Conservation (phyloP, 1,140 invertebrate genomes). For the Cyphomyrmex costatus region DNA sequence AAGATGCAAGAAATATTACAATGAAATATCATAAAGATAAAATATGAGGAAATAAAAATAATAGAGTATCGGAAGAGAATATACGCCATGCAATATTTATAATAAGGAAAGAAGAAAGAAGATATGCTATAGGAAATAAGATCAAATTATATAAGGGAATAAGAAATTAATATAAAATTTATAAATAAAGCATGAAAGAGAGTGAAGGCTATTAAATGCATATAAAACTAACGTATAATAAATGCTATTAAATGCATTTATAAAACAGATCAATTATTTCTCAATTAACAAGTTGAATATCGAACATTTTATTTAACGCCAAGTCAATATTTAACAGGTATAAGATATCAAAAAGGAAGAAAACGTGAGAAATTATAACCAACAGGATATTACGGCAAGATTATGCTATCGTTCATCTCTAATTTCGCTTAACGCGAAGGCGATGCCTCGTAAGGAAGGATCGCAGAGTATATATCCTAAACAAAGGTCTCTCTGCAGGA, state of each 20-base stretch:
- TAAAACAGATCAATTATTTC: constrained; percentile 22
- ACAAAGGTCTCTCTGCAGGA: constrained; percentile 17
- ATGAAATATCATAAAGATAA: not conserved
- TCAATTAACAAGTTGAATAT: not conserved
- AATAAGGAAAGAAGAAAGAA: not conserved
- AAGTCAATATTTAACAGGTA: not conserved
- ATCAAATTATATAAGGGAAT: not conserved
- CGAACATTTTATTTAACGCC: not conserved
- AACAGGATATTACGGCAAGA: not conserved
- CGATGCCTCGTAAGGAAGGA: not conserved
- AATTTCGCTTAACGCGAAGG: not conserved
- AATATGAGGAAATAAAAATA: not conserved
- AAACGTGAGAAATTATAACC: not conserved
- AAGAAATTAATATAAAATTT: not conserved
- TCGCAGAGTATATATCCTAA: not conserved
- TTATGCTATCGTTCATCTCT: not conserved
- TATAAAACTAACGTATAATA: too few species aligned
- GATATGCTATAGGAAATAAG: not conserved
- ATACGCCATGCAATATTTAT: not conserved
- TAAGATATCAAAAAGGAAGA: not conserved
- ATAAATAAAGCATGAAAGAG: not conserved
- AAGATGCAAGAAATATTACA: not conserved
- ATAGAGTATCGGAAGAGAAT: not conserved
- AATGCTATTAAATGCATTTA: not conserved
- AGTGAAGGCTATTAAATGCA: not conserved